Evolutionary conservation across 2,888 invertebrate species (phyloP), one percentile per base, ranked within the genome.

Genomic region (Drosophila yooni): DNA sequence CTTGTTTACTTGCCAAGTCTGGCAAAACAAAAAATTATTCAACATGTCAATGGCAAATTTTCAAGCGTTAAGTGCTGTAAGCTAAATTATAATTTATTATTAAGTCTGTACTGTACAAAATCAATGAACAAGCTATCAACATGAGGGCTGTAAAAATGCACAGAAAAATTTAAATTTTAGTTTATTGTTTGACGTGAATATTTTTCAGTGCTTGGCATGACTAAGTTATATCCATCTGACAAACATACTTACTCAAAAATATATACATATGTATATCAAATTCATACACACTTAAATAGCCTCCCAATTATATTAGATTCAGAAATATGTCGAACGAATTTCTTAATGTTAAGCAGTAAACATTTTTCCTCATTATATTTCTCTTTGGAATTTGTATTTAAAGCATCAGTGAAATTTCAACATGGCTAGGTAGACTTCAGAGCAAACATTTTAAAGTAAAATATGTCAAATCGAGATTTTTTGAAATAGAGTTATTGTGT

Each of bases 1-100:
- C 21, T 56, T 51, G 52, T 31, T n/a, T 33, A 36, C 57, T 67
- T 59, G 60, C 33, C 31, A 27, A 67, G 51, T 29, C 36, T 38
- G 60, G 29, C 18, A 31, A 33, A 21, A n/a, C 15, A n/a, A 25
- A 33, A 54, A 51, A 15, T 4, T 3, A 21, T 33, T 53, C 5
- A 61, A 25, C 13, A 25, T 33, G 18, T n/a, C n/a, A 27, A 8
- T 48, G 4, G n/a, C n/a, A 11, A 18, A 59, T 46, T 48, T 34
- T 34, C 7, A 18, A n/a, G 6, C 25, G 5, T 3, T 27, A 36
- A 27, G 27, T 36, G 18, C 27, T n/a, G 27, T 27, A 10, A 11
- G 25, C 25, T 33, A 4, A 68, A 25, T 18, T 56, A 7, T 34
- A 36, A 43, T 36, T 38, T 4, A 29, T 48, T 4, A 11, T 46